Percentiles rank a stretch among this genome's conserved stretches.
Conservation (phyloP, 2,113 vertebrate genomes). For the Suncus etruscus region DNA sequence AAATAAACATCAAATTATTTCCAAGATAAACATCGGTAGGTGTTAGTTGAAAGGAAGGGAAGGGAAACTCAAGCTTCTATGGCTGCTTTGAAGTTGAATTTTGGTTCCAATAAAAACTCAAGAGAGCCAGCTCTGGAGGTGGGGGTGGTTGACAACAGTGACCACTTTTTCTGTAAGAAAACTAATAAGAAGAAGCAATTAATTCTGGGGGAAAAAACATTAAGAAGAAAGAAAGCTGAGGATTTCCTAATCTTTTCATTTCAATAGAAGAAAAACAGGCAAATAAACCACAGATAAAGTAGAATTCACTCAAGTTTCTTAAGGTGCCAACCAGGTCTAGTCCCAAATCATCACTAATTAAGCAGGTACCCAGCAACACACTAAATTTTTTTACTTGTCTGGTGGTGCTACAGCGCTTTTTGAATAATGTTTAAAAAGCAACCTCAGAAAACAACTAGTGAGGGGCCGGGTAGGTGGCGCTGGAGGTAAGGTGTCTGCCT, state of each 20-base stretch:
- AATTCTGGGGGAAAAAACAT: background rate
- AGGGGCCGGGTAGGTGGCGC: too few species aligned
- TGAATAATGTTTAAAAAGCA: background rate
- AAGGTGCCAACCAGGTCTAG: too few species aligned
- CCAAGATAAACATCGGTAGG: constrained; percentile 76
- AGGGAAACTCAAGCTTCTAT: background rate
- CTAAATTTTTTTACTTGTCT: accelerated
- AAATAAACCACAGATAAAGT: background rate
- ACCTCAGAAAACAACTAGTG: background rate
- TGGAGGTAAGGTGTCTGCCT: too few species aligned
- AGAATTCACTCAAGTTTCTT: constrained; percentile 1
- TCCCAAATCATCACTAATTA: background rate
- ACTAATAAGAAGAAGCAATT: background rate
- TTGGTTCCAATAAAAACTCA: constrained; percentile 70
- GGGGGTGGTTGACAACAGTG: background rate
- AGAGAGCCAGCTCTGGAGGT: background rate
- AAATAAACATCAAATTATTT: constrained; percentile 72
- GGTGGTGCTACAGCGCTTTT: background rate
- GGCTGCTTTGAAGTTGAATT: constrained; percentile 77
- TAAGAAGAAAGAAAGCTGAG: background rate
- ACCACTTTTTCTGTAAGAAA: background rate
- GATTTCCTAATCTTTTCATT: background rate
- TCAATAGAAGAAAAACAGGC: background rate
- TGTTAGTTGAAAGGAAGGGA: constrained; percentile 70
- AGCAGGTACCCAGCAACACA: background rate